Evolutionary conservation across 2,888 invertebrate species (phyloP).

Genomic region (Eurytoma californica): DNA sequence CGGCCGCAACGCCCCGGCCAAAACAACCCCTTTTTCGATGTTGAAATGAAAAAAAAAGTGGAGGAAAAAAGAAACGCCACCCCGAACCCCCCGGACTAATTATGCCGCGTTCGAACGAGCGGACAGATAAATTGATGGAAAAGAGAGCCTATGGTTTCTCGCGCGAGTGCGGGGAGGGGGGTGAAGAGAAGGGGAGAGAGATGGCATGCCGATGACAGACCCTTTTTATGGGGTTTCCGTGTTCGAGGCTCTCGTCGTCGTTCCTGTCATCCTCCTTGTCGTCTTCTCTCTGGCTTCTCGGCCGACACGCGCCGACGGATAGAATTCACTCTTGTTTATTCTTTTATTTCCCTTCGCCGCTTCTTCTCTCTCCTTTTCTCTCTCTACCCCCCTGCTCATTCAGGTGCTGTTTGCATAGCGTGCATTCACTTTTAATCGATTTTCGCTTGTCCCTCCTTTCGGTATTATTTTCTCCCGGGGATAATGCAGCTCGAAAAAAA

Average conservation of each 20-base stretch:
- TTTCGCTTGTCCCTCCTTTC: conserved; percentile 19
- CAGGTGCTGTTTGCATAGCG: conserved; percentile 42
- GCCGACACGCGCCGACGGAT: conserved; percentile 50
- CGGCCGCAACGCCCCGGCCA: conserved; percentile 25
- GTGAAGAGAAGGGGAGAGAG: conserved; percentile 49
- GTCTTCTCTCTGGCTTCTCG: conserved; percentile 49
- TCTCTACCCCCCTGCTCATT: conserved; percentile 2
- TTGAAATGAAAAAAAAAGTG: not conserved
- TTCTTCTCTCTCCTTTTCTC: not conserved
- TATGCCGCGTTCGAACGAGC: conserved; percentile 62
- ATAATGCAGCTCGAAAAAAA: not conserved
- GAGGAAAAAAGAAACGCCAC: conserved; percentile 24
- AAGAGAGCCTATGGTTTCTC: conserved; percentile 59
- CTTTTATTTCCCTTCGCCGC: conserved; percentile 37
- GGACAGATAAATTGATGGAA: conserved; percentile 63
- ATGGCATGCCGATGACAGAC: conserved; percentile 63
- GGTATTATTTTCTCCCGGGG: not conserved
- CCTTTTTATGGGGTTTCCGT: conserved; percentile 64
- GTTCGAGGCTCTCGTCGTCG: conserved; percentile 57
- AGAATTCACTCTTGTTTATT: conserved; percentile 52
- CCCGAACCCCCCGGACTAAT: conserved; percentile 66
- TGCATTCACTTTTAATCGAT: conserved; percentile 44
- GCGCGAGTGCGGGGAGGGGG: conserved; percentile 44
- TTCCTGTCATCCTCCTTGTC: conserved; percentile 52
- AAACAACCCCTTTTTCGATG: conserved; percentile 43